These are phyloP conservation scores for Morone saxatilis DNA, from an alignment of 2,113 vertebrate genomes.

Conservation along the genomic window DNA sequence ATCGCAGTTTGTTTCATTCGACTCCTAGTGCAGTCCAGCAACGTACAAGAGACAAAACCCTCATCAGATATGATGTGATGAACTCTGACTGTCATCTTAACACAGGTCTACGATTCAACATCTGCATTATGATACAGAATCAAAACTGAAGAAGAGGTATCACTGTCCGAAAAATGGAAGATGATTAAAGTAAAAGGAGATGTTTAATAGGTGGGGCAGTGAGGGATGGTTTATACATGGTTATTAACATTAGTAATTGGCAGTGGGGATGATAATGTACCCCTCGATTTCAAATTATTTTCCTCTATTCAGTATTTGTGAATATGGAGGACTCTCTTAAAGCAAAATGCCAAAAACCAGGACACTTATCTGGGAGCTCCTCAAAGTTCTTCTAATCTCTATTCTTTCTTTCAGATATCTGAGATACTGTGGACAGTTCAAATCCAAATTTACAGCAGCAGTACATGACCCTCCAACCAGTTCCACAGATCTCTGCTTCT, in stretches of 20 bases:
- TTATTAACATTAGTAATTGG: conserved; percentile 17
- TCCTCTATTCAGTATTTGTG: too few species aligned
- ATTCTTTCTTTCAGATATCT: too few species aligned
- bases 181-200: neutral
- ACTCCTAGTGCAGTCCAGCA: neutral
- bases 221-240: neutral
- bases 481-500: too few species aligned
- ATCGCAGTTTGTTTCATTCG: conserved; percentile 11
- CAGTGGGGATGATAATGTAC: neutral
- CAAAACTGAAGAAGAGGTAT: neutral
- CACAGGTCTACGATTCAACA: neutral
- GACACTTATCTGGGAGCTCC: too few species aligned
- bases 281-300: neutral
- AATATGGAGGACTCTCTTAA: too few species aligned
- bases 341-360: too few species aligned
- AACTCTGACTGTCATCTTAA: conserved; percentile 5
- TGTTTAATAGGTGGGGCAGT: neutral
- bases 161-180: neutral
- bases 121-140: neutral
- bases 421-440: too few species aligned
- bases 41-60: neutral
- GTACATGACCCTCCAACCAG: too few species aligned
- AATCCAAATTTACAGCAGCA: too few species aligned
- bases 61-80: neutral
- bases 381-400: too few species aligned